Percentiles rank a stretch among this genome's conserved stretches.
Conservation (phyloP, 1,140 invertebrate species). For the Aleiodes sp. region DNA sequence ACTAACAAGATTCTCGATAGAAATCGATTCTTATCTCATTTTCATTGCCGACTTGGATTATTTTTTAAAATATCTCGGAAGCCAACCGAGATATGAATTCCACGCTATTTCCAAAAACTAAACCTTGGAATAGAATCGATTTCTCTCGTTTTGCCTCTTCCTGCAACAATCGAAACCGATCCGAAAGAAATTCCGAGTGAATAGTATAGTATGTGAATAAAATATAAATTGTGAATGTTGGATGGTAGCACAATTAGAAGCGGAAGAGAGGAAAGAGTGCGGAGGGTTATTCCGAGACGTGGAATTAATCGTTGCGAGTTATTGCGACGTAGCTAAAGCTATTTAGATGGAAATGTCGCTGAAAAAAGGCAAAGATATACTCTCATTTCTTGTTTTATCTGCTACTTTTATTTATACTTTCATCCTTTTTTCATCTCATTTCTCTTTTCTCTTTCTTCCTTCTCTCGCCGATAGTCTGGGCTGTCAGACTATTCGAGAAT, state of each 20-base stretch:
- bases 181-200: background rate
- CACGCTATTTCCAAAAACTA: too few relatives aligned
- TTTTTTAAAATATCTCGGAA: too few relatives aligned
- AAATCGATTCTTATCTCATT: too few relatives aligned
- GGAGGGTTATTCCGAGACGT: background rate
- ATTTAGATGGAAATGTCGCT: conserved; percentile 24
- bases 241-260: background rate
- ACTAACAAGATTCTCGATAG: too few relatives aligned
- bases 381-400: conserved; percentile 18
- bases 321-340: conserved; percentile 18
- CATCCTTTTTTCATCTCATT: conserved; percentile 18
- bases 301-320: conserved; percentile 19
- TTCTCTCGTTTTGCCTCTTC: too few relatives aligned
- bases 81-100: too few relatives aligned
- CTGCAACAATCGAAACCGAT: too few relatives aligned
- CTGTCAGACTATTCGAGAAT: conserved; percentile 30
- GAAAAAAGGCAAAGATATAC: conserved; percentile 4
- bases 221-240: background rate
- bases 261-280: background rate
- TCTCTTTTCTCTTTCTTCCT: background rate
- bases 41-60: too few relatives aligned
- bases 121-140: too few relatives aligned
- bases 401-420: conserved; percentile 21
- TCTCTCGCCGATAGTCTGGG: background rate
- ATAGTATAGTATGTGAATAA: background rate